Evolutionary conservation across 1,140 invertebrate species (phyloP), one percentile per base, ranked within the genome.

Genomic region (Ptiloglossa arizonensis): DNA sequence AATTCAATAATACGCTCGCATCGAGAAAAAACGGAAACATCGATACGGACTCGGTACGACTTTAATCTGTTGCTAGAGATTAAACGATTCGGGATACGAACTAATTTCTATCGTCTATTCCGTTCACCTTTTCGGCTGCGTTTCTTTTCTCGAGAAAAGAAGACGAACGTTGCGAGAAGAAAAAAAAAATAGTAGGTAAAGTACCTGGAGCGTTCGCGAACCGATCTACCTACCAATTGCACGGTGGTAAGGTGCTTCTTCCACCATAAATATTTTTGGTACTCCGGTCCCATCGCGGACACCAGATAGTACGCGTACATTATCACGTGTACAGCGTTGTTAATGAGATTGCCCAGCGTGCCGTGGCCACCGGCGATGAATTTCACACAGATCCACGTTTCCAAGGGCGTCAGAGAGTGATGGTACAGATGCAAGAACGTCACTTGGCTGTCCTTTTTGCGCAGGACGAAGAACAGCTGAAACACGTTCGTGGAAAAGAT

Each of bases 241-340:
- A 98, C 93, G 32, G 95, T 96, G 1, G 98, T 99, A 68, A 98
- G 95, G 89, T 98, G 96, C 89, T 97, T 98, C 91, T 98, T 98
- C 97, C 97, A 99, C 97, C 97, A 98, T 19, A 98, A 92, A 87
- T 97, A 98, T 89, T 97, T 97, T 90, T 97, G 96, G 90, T 97
- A 97, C 87, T 97, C 94, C 5, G 97, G 97, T 41, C 97, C 97
- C 95, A 98, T 95, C 5, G 97, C 97, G 0, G 98, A 95, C 86
- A 98, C 94, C 95, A 98, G 96, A 91, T 98, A 98, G 90, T 98
- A 98, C 66, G 94, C 94, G 91, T 98, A 98, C 97, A 98, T 98
- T 80, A 98, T 94, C n/a, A 98, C 95, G 89, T 99, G 98, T 6
- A 99, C 97, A 48, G 98, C 94, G 89, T 98, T 98, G 93, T 99